These are phyloP conservation scores for Ateles fusciceps DNA, from an alignment of 2,797 vertebrate species.

Conservation along the genomic window DNA sequence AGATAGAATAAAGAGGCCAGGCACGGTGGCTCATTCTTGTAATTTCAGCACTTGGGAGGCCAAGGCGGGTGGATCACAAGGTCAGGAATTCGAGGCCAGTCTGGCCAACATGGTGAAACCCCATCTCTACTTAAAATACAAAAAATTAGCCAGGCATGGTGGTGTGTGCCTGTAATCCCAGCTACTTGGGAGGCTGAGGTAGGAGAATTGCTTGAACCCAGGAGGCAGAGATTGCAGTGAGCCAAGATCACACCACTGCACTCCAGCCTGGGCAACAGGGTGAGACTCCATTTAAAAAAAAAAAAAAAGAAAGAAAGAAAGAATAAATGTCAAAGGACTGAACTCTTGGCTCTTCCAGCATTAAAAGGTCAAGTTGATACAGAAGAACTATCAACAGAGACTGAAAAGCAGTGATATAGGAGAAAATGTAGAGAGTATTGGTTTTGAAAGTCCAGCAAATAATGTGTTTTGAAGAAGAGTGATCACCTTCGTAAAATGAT, in stretches of 20 bases:
- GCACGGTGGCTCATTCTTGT: neutral
- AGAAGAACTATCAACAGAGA: neutral
- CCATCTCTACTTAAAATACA: neutral
- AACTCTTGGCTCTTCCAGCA: neutral
- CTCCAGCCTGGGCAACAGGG: neutral
- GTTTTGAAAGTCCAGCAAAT: neutral
- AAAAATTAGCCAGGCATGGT: neutral
- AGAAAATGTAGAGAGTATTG: neutral
- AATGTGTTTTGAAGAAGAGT: neutral
- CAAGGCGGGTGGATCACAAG: neutral
- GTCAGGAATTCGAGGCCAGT: neutral
- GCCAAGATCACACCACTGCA: neutral
- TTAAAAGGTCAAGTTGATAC: neutral
- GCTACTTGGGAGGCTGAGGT: neutral
- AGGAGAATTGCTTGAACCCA: neutral
- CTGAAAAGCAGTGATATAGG: neutral
- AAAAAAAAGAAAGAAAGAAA: too few species aligned
- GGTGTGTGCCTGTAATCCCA: rapidly evolving
- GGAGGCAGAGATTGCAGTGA: neutral
- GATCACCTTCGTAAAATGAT: neutral
- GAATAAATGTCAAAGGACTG: neutral
- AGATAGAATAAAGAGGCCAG: neutral
- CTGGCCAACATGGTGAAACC: neutral
- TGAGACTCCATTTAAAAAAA: too few species aligned
- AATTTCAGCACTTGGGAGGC: neutral